Percentiles rank a stretch among this genome's conserved stretches.
phyloP scores from a whole-genome alignment of 2,888 invertebrate genomes.

The Taphrorychus bicolor region DNA sequence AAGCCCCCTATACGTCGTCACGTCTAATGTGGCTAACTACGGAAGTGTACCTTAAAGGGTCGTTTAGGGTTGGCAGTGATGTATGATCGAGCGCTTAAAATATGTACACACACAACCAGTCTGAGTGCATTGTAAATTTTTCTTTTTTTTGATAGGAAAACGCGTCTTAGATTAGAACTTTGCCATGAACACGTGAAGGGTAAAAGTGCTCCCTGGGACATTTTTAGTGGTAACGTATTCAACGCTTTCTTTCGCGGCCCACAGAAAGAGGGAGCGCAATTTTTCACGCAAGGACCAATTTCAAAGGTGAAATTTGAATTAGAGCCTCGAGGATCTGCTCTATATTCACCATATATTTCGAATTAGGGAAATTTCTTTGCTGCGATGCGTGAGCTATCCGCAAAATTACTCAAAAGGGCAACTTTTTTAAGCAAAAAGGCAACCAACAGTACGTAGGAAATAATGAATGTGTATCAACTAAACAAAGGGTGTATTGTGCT shows the following conservation, averaged over 20 bases:
- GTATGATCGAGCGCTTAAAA: constrained; percentile 24
- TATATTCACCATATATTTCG: background rate
- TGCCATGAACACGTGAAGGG: constrained; percentile 29
- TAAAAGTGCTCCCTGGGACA: constrained; percentile 35
- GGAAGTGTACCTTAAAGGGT: constrained; percentile 14
- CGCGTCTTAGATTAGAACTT: constrained; percentile 32
- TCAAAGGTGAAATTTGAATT: constrained; percentile 3
- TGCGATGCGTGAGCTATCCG: background rate
- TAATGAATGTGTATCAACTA: background rate
- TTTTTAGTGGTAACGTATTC: constrained; percentile 31
- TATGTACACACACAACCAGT: constrained; percentile 24
- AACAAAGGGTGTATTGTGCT: background rate
- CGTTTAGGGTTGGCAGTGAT: constrained; percentile 17
- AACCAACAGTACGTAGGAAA: too few relatives aligned
- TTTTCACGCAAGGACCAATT: constrained; percentile 25
- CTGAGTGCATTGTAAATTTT: too few relatives aligned
- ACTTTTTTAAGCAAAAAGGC: background rate
- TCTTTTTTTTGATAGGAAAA: constrained; percentile 32
- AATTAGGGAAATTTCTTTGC: background rate
- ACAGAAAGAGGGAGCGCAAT: constrained; percentile 11
- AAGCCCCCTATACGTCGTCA: background rate
- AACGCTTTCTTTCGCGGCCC: constrained; percentile 26
- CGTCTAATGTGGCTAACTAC: background rate
- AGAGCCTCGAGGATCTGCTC: background rate
- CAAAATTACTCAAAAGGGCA: background rate